Percentiles rank a stretch among this genome's conserved stretches.
Conservation (phyloP, 2,888 invertebrate species). For the Apoda limacodes region DNA sequence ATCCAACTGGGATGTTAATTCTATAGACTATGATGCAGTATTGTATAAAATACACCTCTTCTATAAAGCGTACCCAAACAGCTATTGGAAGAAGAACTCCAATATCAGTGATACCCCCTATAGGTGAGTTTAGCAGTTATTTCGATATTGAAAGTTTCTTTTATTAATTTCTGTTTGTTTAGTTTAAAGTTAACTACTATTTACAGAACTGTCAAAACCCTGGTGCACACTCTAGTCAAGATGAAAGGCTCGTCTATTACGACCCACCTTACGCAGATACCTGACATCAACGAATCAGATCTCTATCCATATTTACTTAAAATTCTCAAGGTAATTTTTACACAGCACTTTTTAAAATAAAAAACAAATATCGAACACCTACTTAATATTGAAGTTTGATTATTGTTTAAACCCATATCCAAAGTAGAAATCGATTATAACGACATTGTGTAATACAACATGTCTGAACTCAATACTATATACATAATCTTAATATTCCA, state of each 20-base stretch:
- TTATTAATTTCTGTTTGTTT: neutral
- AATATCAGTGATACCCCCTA: conserved; percentile 84
- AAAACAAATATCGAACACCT: no score
- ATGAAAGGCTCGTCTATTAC: conserved; percentile 86
- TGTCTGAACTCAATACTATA: no score
- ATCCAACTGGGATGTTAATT: conserved; percentile 80
- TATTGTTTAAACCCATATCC: no score
- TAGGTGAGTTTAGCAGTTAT: conserved; percentile 48
- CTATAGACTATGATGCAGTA: conserved; percentile 81
- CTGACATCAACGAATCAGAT: conserved; percentile 85
- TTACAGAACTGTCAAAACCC: conserved; percentile 89
- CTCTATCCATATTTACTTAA: conserved; percentile 87
- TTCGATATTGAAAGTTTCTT: neutral
- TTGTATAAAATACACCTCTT: conserved; percentile 89
- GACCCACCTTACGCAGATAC: conserved; percentile 81
- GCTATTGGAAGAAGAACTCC: conserved; percentile 87
- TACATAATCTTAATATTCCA: no score
- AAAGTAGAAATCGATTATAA: no score
- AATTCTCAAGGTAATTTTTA: conserved; percentile 74
- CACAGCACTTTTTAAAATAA: conserved; percentile 1
- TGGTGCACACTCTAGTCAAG: conserved; percentile 92
- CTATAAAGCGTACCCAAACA: conserved; percentile 87
- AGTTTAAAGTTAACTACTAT: conserved; percentile 8
- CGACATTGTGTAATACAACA: no score
- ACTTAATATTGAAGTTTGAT: no score